phyloP scores from a whole-genome alignment of 1,140 invertebrate genomes.

The Listronotus bonariensis region DNA sequence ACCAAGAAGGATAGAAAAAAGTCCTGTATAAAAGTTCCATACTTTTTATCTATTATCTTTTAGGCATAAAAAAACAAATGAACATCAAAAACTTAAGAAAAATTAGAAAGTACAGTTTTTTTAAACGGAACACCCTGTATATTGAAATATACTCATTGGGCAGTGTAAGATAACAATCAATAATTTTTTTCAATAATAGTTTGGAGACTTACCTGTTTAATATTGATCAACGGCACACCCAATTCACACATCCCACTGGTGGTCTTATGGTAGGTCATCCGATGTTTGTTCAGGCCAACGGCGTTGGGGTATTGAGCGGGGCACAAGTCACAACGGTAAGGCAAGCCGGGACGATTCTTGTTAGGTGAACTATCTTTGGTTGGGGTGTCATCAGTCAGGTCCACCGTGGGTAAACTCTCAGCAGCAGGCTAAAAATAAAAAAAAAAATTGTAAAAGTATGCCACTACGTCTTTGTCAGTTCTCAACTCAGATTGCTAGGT shows the following conservation, averaged over 20 bases:
- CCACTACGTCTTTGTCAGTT: neutral
- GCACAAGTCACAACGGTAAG: constrained; percentile 71
- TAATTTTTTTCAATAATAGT: no score
- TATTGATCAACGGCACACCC: constrained; percentile 73
- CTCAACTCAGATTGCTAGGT: neutral
- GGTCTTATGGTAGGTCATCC: constrained; percentile 69
- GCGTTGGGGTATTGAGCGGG: constrained; percentile 71
- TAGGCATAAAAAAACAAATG: no score
- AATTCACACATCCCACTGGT: constrained; percentile 61
- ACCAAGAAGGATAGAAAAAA: no score
- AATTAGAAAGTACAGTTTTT: no score
- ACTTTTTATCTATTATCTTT: no score
- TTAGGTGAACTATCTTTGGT: constrained; percentile 13
- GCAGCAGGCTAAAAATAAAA: constrained; percentile 3
- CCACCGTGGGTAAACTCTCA: constrained; percentile 46
- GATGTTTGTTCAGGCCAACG: constrained; percentile 68
- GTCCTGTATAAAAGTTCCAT: no score
- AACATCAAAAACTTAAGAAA: no score
- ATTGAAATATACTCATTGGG: no score
- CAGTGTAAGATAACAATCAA: no score
- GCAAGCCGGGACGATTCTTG: constrained; percentile 53
- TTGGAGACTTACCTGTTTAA: constrained; percentile 57
- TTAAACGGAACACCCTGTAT: no score
- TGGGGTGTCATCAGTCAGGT: constrained; percentile 49
- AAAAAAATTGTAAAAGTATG: no score